Base-by-base conservation (phyloP, 2,888 invertebrate genomes). In the Patella pellucida region DNA sequence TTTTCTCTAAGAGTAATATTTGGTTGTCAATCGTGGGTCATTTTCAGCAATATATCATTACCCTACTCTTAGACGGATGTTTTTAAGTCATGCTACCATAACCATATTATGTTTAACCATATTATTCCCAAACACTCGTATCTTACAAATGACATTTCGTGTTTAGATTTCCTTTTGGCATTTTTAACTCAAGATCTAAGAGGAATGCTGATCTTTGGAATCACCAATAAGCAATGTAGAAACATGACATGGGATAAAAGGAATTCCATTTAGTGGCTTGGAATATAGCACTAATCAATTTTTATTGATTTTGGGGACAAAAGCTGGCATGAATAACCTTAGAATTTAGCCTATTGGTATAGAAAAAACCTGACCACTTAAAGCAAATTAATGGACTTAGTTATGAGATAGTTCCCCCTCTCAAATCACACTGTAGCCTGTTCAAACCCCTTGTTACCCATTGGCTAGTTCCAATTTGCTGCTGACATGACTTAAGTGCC, bases 141-240 rank as follows among this genome's bases (percentile, higher is more conserved):
- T 62, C 62, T 19, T 23, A 23, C 23, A 62, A 62, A 62, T 62
- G 19, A 23, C 23, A 19, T 62, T 62, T 62, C 62, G 23, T 62
- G 23, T 62, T 62, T 62, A 62, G 19, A 62, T 62, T 62, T 41
- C 19, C 62, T 62, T 11, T 19, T 62, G 62, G 62, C 62, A 62
- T 62, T 62, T 62, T 62, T 62, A 62, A 62, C 62, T 23, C 19
- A 62, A 62, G 62, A 62, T 62, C 19, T 62, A 62, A 62, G 62
- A 62, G 3, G 62, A 62, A 62, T 62, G 19, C 19, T 23, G 12
- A 62, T 62, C 62, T 62, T 62, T 62, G 19, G 23, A 23, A 62
- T 62, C 23, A 62, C 62, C 62, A 62, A 62, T 62, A 23, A 62
- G 62, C 19, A 62, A 62, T 62, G 62, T 62, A 62, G 62, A 62